A percentile compares a stretch with the other conserved stretches of the same genome.
Conservation (phyloP, 2,113 vertebrate species). For the Pampusana beccarii region DNA sequence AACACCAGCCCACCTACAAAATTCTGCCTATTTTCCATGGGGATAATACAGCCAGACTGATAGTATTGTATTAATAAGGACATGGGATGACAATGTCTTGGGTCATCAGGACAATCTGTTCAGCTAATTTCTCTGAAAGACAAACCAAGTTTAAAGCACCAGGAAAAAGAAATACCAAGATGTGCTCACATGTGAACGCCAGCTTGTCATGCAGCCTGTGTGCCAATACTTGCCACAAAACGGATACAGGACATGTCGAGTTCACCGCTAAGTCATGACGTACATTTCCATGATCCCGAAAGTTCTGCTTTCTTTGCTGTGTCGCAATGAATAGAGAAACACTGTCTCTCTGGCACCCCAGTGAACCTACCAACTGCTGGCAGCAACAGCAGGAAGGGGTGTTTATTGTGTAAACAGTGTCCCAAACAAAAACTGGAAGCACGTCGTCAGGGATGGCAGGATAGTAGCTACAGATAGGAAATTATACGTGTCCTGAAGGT, state of each 20-base stretch:
- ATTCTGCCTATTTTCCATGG: background rate
- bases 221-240: background rate
- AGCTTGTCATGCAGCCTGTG: background rate
- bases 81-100: background rate
- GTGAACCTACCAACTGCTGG: background rate
- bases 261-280: rapidly evolving
- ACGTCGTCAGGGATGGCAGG: background rate
- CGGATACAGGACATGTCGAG: background rate
- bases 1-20: background rate
- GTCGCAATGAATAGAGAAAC: background rate
- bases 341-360: background rate
- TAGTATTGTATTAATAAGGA: background rate
- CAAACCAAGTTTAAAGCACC: background rate
- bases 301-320: background rate
- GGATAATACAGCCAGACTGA: background rate
- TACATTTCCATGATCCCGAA: background rate
- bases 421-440: background rate
- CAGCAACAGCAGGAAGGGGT: background rate
- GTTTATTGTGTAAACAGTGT: background rate
- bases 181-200: background rate
- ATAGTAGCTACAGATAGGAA: background rate
- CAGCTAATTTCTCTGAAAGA: background rate
- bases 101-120: background rate
- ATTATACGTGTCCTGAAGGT: background rate
- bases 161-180: background rate